These are phyloP conservation scores for Hirudo medicinalis DNA, from an alignment of 1,140 invertebrate genomes.

Conservation along the genomic window DNA sequence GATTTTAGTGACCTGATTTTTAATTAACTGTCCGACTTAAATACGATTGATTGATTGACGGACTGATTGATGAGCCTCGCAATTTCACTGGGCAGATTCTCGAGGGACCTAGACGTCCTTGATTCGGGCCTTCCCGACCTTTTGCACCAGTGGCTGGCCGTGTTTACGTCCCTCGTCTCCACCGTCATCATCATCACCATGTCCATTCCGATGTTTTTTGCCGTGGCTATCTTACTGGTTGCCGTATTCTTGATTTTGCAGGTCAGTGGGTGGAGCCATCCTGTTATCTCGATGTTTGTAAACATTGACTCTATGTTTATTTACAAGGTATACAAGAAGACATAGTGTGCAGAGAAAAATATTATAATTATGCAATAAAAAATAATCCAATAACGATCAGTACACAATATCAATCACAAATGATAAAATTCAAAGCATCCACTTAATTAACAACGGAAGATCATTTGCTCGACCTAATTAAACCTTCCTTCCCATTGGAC, in stretches of 20 bases:
- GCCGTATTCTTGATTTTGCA: constrained; percentile 15
- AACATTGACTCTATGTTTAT: too few relatives aligned
- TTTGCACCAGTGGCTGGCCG: neutral
- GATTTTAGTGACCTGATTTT: too few relatives aligned
- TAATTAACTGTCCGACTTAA: neutral
- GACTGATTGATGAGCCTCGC: too few relatives aligned
- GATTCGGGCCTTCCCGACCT: constrained; percentile 40
- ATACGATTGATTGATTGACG: too few relatives aligned
- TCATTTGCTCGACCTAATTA: neutral
- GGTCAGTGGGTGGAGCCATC: neutral
- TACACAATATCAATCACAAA: too few relatives aligned
- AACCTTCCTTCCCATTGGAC: neutral
- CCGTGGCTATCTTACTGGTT: constrained; percentile 10
- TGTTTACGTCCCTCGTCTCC: constrained; percentile 2
- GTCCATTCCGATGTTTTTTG: constrained; percentile 16
- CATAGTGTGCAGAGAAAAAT: too few relatives aligned
- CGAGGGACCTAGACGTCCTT: constrained; percentile 44
- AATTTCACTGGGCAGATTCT: constrained; percentile 35
- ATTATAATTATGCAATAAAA: too few relatives aligned
- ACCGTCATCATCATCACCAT: constrained; percentile 20
- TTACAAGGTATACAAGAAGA: too few relatives aligned
- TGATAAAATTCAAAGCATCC: too few relatives aligned
- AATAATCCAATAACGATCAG: too few relatives aligned
- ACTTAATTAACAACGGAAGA: neutral
- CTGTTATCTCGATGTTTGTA: too few relatives aligned